Evolutionary conservation across 2,888 invertebrate species (phyloP).

Genomic region (Tridacna crocea): DNA sequence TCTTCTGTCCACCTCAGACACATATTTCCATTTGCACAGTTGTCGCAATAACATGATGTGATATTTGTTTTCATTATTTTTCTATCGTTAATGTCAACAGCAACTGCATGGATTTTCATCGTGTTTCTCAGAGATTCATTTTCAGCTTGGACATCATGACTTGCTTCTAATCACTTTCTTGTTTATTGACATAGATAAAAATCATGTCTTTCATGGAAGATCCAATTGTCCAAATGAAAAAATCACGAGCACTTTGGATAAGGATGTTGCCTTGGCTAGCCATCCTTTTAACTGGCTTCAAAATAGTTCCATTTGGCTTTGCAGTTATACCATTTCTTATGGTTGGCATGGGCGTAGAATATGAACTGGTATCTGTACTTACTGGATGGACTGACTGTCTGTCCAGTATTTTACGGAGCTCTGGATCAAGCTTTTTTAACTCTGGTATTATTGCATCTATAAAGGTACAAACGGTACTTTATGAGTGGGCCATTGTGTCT

Average conservation of each 20-base stretch:
- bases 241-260: slow-evolving; percentile 33
- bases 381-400: slow-evolving; percentile 49
- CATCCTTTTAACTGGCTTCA: slow-evolving; percentile 56
- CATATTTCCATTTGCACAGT: background rate
- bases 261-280: slow-evolving; percentile 32
- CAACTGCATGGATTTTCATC: slow-evolving; percentile 16
- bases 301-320: slow-evolving; percentile 61
- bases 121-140: slow-evolving; percentile 8
- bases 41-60: slow-evolving; percentile 17
- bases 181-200: background rate
- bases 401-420: slow-evolving; percentile 47
- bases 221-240: slow-evolving; percentile 20
- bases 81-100: background rate
- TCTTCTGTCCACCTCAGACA: slow-evolving; percentile 2
- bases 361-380: slow-evolving; percentile 60
- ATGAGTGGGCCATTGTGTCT: slow-evolving; percentile 15
- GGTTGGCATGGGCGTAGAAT: slow-evolving; percentile 49
- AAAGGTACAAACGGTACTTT: slow-evolving; percentile 20
- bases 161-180: background rate
- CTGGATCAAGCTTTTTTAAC: background rate
- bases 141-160: background rate
- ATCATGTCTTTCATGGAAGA: slow-evolving; percentile 9
- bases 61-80: background rate
- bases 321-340: slow-evolving; percentile 37
- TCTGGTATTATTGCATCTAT: slow-evolving; percentile 1